These are phyloP conservation scores for Aphidius gifuensis DNA, from an alignment of 1,140 invertebrate species.

Conservation along the genomic window DNA sequence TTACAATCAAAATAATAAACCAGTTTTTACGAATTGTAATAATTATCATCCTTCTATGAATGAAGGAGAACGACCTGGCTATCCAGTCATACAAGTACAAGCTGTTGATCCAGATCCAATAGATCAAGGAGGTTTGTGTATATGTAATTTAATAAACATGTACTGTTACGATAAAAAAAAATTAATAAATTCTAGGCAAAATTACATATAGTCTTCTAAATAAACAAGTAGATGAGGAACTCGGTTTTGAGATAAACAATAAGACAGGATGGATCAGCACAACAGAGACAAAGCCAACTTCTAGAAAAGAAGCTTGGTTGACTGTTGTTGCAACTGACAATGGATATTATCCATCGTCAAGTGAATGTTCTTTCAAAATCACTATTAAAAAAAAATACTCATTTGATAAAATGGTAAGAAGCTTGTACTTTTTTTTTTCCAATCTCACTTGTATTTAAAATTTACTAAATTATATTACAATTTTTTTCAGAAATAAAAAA, in stretches of 20 bases:
- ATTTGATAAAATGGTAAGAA: conserved; percentile 77
- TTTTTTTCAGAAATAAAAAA: too few relatives aligned
- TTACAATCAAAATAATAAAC: conserved; percentile 67
- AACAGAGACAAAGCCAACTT: conserved; percentile 70
- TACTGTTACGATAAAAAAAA: not conserved
- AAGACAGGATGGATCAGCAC: conserved; percentile 73
- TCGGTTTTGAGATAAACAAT: conserved; percentile 76
- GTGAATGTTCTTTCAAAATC: conserved; percentile 85
- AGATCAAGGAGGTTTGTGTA: conserved; percentile 64
- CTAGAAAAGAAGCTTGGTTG: conserved; percentile 79
- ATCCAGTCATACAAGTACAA: conserved; percentile 62
- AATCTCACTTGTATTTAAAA: too few relatives aligned
- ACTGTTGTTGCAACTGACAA: conserved; percentile 82
- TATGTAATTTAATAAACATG: not conserved
- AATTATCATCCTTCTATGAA: conserved; percentile 65
- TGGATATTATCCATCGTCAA: conserved; percentile 77
- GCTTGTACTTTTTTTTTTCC: not conserved
- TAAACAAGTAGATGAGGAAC: conserved; percentile 67
- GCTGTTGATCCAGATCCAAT: conserved; percentile 64
- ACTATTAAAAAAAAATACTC: conserved; percentile 80
- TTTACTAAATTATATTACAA: too few relatives aligned
- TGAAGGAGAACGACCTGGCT: conserved; percentile 64
- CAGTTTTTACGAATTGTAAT: conserved; percentile 71
- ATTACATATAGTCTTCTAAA: conserved; percentile 81
- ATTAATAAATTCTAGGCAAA: conserved; percentile 44